Percentiles rank a stretch among this genome's conserved stretches.
Evolutionary conservation across 2,797 vertebrate species (phyloP).

Genomic region (Momotus momota): DNA sequence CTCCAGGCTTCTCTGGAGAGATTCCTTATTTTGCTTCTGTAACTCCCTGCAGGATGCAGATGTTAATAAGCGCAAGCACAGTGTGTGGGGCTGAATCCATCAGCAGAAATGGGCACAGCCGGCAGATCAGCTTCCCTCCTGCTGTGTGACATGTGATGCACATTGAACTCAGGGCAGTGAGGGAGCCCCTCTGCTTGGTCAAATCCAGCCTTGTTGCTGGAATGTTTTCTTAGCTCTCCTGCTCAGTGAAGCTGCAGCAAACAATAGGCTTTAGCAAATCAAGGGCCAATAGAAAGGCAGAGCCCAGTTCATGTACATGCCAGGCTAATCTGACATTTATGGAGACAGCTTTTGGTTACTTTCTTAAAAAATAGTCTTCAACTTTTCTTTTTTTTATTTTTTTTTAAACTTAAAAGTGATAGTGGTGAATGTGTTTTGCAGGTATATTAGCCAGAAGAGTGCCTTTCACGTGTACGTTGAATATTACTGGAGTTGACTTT

Average conservation of each 20-base stretch:
- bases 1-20: conserved; percentile 11
- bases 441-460: background rate
- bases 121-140: background rate
- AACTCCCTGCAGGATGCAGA: conserved; percentile 30
- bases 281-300: background rate
- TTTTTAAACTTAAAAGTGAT: background rate
- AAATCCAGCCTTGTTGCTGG: background rate
- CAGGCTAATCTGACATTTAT: background rate
- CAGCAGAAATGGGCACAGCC: background rate
- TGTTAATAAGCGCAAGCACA: background rate
- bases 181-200: background rate
- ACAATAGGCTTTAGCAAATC: background rate
- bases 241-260: background rate
- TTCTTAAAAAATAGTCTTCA: background rate
- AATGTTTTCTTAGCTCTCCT: background rate
- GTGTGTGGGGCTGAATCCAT: background rate
- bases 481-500: background rate
- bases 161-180: background rate
- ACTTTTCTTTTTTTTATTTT: background rate
- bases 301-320: background rate
- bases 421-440: background rate
- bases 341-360: background rate
- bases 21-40: conserved; percentile 31
- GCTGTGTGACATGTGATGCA: background rate
- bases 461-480: background rate